These are phyloP conservation scores for Dinoponera quadriceps DNA, from an alignment of 1,140 invertebrate genomes.

Conservation along the genomic window DNA sequence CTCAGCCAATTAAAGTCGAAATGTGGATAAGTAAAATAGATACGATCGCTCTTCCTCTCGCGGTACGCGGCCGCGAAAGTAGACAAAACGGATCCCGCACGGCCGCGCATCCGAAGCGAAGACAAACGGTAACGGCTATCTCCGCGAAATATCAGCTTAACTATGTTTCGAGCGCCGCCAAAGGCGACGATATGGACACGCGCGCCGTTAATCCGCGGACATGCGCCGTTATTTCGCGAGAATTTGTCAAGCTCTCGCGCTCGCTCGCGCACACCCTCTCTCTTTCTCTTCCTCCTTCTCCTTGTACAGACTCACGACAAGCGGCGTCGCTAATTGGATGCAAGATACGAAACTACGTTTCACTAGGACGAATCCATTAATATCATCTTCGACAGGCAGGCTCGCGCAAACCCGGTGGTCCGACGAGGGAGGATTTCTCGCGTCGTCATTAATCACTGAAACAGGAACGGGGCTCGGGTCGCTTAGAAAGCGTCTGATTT, in stretches of 20 bases:
- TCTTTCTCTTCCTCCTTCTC: too few species aligned
- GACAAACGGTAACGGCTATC: slow-evolving; percentile 37
- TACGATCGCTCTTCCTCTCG: neutral
- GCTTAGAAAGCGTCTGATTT: slow-evolving; percentile 59
- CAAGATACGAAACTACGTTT: slow-evolving; percentile 65
- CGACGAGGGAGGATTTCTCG: slow-evolving; percentile 66
- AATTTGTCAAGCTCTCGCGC: slow-evolving; percentile 62
- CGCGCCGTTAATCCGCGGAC: slow-evolving; percentile 44
- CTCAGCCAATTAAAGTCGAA: slow-evolving; percentile 2
- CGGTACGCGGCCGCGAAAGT: neutral
- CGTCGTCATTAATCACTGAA: slow-evolving; percentile 65
- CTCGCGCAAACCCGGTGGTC: slow-evolving; percentile 64
- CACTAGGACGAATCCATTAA: slow-evolving; percentile 64
- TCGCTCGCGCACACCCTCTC: neutral
- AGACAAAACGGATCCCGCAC: slow-evolving; percentile 13
- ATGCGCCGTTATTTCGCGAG: slow-evolving; percentile 46
- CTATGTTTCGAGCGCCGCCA: slow-evolving; percentile 23
- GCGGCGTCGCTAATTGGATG: slow-evolving; percentile 58
- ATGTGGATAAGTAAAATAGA: neutral
- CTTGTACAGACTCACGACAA: slow-evolving; percentile 22
- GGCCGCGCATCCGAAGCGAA: neutral
- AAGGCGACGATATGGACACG: slow-evolving; percentile 37
- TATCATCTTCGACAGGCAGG: slow-evolving; percentile 64
- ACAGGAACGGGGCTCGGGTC: slow-evolving; percentile 49
- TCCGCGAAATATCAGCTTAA: slow-evolving; percentile 19